These are phyloP conservation scores for Nyctibius grandis DNA, from an alignment of 2,797 vertebrate species.

Conservation along the genomic window DNA sequence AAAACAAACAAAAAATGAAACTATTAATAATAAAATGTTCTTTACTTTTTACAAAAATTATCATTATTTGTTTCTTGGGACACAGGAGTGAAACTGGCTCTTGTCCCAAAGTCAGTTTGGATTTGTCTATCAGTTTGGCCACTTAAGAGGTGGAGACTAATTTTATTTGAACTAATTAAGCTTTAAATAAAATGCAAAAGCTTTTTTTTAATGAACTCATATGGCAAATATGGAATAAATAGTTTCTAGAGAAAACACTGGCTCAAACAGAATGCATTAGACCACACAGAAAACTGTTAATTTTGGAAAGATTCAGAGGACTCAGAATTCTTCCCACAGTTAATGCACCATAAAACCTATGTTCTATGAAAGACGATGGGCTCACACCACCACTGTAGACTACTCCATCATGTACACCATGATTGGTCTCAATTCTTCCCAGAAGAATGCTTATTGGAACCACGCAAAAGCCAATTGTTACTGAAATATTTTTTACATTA, in stretches of 20 bases:
- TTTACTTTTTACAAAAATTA: not conserved
- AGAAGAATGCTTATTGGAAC: not conserved
- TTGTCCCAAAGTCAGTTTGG: not conserved
- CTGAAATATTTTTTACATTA: not conserved
- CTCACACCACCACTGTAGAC: not conserved
- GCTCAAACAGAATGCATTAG: not conserved
- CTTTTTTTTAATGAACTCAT: not conserved
- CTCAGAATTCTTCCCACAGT: not conserved
- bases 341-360: not conserved
- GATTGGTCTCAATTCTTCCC: not conserved
- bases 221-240: not conserved
- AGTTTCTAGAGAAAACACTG: not conserved
- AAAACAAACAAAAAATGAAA: not conserved
- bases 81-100: not conserved
- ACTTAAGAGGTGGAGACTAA: not conserved
- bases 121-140: not conserved
- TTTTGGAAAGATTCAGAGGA: not conserved
- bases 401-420: not conserved
- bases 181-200: not conserved
- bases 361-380: rapidly evolving
- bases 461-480: not conserved
- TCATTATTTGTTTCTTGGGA: not conserved
- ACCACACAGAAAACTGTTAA: not conserved
- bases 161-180: not conserved
- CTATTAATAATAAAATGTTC: not conserved